phyloP scores from a whole-genome alignment of 2,888 invertebrate species.

The Phengaris alcon region DNA sequence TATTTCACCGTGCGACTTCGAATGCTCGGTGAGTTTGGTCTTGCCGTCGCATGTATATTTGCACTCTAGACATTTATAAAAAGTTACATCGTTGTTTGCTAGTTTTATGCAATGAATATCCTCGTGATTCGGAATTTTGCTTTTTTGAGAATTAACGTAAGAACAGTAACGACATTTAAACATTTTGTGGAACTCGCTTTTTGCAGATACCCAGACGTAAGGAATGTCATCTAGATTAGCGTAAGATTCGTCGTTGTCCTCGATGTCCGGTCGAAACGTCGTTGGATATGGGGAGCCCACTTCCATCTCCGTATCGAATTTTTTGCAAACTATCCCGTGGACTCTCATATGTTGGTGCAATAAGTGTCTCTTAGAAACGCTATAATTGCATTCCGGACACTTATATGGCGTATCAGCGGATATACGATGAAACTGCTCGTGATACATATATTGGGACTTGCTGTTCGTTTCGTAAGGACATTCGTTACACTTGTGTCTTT shows the following conservation, averaged over 20 bases:
- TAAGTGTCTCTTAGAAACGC: slow-evolving; percentile 88
- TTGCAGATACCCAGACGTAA: slow-evolving; percentile 86
- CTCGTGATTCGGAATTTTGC: slow-evolving; percentile 90
- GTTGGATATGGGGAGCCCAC: slow-evolving; percentile 54
- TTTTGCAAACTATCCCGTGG: slow-evolving; percentile 79
- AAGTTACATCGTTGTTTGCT: slow-evolving; percentile 75
- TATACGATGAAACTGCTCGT: slow-evolving; percentile 89
- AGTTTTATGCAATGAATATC: slow-evolving; percentile 83
- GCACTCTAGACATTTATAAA: slow-evolving; percentile 86
- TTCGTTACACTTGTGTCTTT: slow-evolving; percentile 87
- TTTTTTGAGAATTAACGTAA: slow-evolving; percentile 88
- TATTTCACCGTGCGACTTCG: slow-evolving; percentile 86
- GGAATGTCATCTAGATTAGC: slow-evolving; percentile 81
- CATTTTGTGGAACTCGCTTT: slow-evolving; percentile 87
- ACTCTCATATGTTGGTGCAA: slow-evolving; percentile 91
- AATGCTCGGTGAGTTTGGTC: slow-evolving; percentile 84
- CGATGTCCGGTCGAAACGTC: slow-evolving; percentile 38
- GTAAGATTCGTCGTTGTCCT: slow-evolving; percentile 49
- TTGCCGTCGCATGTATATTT: slow-evolving; percentile 88
- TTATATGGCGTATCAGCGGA: slow-evolving; percentile 87
- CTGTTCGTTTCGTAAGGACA: slow-evolving; percentile 93
- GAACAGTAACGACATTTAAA: slow-evolving; percentile 91
- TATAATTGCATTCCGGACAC: slow-evolving; percentile 90
- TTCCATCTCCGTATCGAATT: slow-evolving; percentile 67
- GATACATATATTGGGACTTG: slow-evolving; percentile 91